Percentiles rank a stretch among this genome's conserved stretches.
These are phyloP conservation scores for Danaus plexippus DNA, from an alignment of 1,140 invertebrate genomes.

Conservation along the genomic window DNA sequence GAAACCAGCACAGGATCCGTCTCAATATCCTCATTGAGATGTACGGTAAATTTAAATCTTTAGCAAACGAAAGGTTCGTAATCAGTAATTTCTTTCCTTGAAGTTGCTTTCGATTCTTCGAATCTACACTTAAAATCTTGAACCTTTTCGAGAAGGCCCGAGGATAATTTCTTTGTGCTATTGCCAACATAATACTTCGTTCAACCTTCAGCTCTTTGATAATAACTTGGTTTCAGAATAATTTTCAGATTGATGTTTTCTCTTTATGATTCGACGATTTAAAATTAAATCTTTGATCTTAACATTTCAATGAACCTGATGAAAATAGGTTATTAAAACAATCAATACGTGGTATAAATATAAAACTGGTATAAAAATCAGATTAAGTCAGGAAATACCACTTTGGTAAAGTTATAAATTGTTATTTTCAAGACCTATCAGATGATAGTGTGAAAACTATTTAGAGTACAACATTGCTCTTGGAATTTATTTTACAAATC, in stretches of 20 bases:
- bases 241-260: constrained; percentile 31
- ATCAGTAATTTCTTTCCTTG: constrained; percentile 8
- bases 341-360: too few relatives aligned
- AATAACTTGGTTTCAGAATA: constrained; percentile 30
- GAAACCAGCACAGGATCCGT: too few relatives aligned
- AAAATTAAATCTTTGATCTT: background rate
- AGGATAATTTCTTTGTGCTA: constrained; percentile 40
- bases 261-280: constrained; percentile 1
- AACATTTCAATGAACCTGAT: constrained; percentile 8
- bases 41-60: too few relatives aligned
- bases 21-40: too few relatives aligned
- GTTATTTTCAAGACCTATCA: too few relatives aligned
- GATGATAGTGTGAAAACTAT: background rate
- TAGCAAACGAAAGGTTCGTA: constrained; percentile 3
- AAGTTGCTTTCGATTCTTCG: constrained; percentile 13
- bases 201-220: constrained; percentile 30
- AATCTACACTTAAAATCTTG: constrained; percentile 27
- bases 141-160: constrained; percentile 34
- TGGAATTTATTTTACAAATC: constrained; percentile 4
- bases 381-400: too few relatives aligned
- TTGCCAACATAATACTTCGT: constrained; percentile 32
- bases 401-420: too few relatives aligned
- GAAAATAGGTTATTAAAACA: too few relatives aligned
- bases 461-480: constrained; percentile 7
- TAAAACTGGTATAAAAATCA: too few relatives aligned